Evolutionary conservation across 2,113 vertebrate species (phyloP).

Genomic region (Otocyon megalotis): DNA sequence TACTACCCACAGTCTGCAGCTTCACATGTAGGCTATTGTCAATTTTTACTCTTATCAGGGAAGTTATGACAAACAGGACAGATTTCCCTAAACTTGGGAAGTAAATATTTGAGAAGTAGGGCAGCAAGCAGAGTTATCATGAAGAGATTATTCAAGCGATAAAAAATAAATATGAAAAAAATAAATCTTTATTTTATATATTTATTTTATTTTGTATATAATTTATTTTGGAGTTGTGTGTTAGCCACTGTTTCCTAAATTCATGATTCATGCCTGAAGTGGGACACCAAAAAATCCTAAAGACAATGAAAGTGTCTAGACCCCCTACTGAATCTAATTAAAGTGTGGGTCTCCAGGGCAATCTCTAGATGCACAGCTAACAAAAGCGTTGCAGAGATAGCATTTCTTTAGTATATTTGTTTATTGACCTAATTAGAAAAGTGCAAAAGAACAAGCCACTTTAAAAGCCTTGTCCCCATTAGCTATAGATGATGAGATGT

Average conservation of each 20-base stretch:
- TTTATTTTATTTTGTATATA: not conserved
- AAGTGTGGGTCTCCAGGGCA: constrained; percentile 80
- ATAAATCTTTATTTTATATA: not conserved
- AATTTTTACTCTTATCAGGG: not conserved
- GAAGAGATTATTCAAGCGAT: not conserved
- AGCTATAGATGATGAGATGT: not conserved
- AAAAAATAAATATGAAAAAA: not conserved
- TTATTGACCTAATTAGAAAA: constrained; percentile 85
- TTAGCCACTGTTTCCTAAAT: not conserved
- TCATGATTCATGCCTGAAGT: not conserved
- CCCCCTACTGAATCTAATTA: constrained; percentile 81
- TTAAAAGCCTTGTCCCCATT: constrained; percentile 11
- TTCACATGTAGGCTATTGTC: not conserved
- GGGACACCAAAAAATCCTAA: constrained; percentile 40
- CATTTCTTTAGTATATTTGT: constrained; percentile 80
- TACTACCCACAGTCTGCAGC: not conserved
- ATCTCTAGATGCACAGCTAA: constrained; percentile 74
- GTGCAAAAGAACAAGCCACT: constrained; percentile 58
- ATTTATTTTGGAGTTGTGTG: not conserved
- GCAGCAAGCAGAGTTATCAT: not conserved
- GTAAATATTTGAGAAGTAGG: not conserved
- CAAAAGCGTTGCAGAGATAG: constrained; percentile 63
- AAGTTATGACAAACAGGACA: not conserved
- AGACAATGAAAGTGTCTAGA: constrained; percentile 64
- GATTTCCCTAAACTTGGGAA: constrained; percentile 12